These are phyloP conservation scores for Brachyhypopomus occidentalis DNA, from an alignment of 2,113 vertebrate species.

Conservation along the genomic window DNA sequence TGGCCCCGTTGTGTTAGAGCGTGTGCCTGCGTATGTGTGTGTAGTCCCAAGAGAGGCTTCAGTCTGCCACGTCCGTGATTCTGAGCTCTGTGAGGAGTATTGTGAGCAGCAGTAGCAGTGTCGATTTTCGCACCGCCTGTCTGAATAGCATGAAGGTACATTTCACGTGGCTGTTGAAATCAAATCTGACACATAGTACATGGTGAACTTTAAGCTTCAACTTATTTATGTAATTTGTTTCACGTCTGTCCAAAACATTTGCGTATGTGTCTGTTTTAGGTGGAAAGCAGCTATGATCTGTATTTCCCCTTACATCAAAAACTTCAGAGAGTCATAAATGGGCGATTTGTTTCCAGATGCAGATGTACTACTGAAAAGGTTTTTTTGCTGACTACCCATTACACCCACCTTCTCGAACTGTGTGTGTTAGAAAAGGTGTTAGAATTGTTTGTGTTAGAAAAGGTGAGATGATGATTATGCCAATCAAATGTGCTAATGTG, in stretches of 20 bases:
- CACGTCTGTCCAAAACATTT: neutral
- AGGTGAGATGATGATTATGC: neutral
- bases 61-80: conserved; percentile 66
- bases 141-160: conserved; percentile 72
- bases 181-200: neutral
- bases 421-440: neutral
- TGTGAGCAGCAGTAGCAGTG: conserved; percentile 71
- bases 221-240: no score
- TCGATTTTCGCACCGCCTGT: conserved; percentile 71
- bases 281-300: conserved; percentile 65
- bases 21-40: conserved; percentile 31
- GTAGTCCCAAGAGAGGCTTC: conserved; percentile 66
- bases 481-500: neutral
- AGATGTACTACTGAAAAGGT: conserved; percentile 56
- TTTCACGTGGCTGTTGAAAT: neutral
- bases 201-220: neutral
- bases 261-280: conserved; percentile 58
- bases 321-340: conserved; percentile 62
- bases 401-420: neutral
- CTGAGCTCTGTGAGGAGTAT: conserved; percentile 66
- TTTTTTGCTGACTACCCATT: neutral
- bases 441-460: neutral
- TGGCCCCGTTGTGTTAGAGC: neutral
- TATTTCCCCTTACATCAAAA: conserved; percentile 60
- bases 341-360: conserved; percentile 58